Conservation (phyloP, 2,888 invertebrate genomes). For the Dicycla oo region DNA sequence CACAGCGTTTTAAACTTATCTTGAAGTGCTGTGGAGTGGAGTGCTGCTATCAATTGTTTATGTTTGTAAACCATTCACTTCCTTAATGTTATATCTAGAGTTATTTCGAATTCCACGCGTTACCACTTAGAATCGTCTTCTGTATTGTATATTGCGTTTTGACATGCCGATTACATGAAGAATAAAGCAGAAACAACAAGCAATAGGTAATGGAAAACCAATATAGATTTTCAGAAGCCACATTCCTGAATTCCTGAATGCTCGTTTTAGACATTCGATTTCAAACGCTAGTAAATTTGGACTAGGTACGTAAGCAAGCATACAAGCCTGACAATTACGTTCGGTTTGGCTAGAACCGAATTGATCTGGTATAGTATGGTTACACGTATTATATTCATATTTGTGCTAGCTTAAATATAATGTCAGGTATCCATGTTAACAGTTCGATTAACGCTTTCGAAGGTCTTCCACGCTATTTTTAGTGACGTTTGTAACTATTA, state of each 20-base stretch:
- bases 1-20: slow-evolving; percentile 37
- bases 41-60: slow-evolving; percentile 27
- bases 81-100: background rate
- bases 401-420: slow-evolving; percentile 7
- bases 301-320: slow-evolving; percentile 12
- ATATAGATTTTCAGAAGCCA: slow-evolving; percentile 33
- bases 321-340: slow-evolving; percentile 24
- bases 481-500: background rate
- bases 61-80: slow-evolving; percentile 4
- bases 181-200: slow-evolving; percentile 7
- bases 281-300: slow-evolving; percentile 23
- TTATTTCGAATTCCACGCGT: background rate
- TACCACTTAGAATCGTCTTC: background rate
- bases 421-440: slow-evolving; percentile 20
- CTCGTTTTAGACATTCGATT: slow-evolving; percentile 27
- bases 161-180: background rate
- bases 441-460: slow-evolving; percentile 40
- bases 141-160: background rate
- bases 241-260: slow-evolving; percentile 24
- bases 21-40: slow-evolving; percentile 39
- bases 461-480: slow-evolving; percentile 28
- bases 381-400: slow-evolving; percentile 18
- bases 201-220: slow-evolving; percentile 32
- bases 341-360: slow-evolving; percentile 25
- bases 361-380: slow-evolving; percentile 6